Base-by-base conservation (phyloP, 2,797 vertebrate genomes). In the Liparis tanakae region DNA sequence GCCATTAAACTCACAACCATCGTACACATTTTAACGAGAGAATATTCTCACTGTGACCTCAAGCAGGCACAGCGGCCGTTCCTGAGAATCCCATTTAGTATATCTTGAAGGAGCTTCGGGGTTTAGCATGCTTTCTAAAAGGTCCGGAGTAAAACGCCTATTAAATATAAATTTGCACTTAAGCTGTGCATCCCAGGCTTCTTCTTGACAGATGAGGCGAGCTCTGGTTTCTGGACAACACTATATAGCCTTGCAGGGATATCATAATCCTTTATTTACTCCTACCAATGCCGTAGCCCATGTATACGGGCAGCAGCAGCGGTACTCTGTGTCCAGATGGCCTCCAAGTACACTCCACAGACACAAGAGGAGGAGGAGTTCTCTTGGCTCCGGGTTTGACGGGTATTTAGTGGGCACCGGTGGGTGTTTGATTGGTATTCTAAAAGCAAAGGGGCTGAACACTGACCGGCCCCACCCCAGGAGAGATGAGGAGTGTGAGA, bases 351-450 rank as follows among this genome's bases (percentile, higher is more conserved):
- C 57, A 74, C 63, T 78, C 10, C 5, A 78, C 80, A 73, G 30
- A 66, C 62, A 64, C 56, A 66, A 69, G 71, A 77, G 63, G 79
- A 76, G 62, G 78, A 84, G 82, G 76, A 59, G 61, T 78, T 3
- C 71, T 81, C 62, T 78, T 83, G 84, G 60, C 72, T 63, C 39
- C 0, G 33, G 60, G 74, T 69, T 46, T 64, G 62, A 64, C 8
- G 56, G 72, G 70, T 67, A 72, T 78, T 81, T 74, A 71, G 22
- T 78, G 41, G 6, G 63, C 41, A 7, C 46, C 50, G 25, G 58
- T 79, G 69, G 57, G 73, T 73, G 78, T 85, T 64, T 85, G 78
- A 74, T 83, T 85, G 66, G 67, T 78, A 50, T 87, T 84, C 76
- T 65, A 55, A 59, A 30, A 73, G 69, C 54, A 69, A 48, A 78